Evolutionary conservation across 2,888 invertebrate species (phyloP), one percentile per base, ranked within the genome.

Genomic region (Acleris sparsana): DNA sequence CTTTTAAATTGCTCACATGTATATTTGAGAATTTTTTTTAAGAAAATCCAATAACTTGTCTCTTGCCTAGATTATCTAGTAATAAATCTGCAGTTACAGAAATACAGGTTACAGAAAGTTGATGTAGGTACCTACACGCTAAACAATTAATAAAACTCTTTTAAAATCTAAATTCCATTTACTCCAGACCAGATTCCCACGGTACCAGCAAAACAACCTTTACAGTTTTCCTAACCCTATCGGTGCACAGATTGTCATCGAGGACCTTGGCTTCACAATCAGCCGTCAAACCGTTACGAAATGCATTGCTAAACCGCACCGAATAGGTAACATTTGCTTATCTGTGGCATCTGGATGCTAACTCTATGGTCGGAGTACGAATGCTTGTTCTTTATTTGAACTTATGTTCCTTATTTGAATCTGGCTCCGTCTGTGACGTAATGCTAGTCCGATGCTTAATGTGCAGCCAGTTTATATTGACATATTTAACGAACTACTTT

Each of bases 261-360:
- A 72, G 72, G 78, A 80, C 85, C 84, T 85, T 84, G 82, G 75
- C 62, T 61, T 44, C 68, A 74, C 73, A 74, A 73, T 72, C 74
- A 73, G 73, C 74, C 73, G 73, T 78, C 78, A 78, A 79, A 80
- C 78, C 77, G 78, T 82, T 81, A 72, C 80, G 66, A 60, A 55
- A 56, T 55, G 18, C 16, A 60, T 65, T 65, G 60, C 65, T 65
- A 56, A 65, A 65, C 60, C 60, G 51, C 55, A 59, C 33, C 39
- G 60, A 63, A 63, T 57, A 55, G 62, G 60, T 60, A 65, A 56
- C 60, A 53, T 64, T 60, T 55, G 65, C 65, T 65, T 65, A 65
- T 65, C 65, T 29, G 51, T 17, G 6, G 51, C 55, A 65, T 65
- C 57, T 46, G 25, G 11, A 17, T 46, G 56, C 22, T 22, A 20